Base-by-base conservation (phyloP, 2,113 vertebrate species). In the Phodopus roborovskii region DNA sequence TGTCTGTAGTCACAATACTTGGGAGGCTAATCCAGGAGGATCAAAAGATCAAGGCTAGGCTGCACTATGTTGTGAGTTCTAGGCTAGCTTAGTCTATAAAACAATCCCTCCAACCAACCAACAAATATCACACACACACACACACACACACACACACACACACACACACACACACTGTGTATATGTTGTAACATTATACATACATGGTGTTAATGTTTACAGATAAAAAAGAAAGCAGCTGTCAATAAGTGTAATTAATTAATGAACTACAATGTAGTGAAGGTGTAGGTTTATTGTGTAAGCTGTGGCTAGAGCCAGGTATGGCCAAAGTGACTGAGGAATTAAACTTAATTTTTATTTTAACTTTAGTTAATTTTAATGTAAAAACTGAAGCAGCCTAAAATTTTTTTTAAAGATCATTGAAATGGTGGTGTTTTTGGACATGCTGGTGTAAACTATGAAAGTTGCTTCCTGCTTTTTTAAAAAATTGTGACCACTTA, bases 321-420 rank as follows among this genome's bases (percentile, higher is more conserved):
- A 30, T 94, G 62, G 10, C 60, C 75, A 26, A 3, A 56, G 17
- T 50, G 36, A 71, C 53, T 74, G 22, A 92, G 33, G 26, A 96
- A 64, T 12, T 92, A n/a, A 71, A 68, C 56, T 96, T 96, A 92
- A 39, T 71, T 84, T 95, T 84, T 95, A n/a, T 90, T 78, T 94
- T 82, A 96, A 39, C 36, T 86, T 74, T 85, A 73, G 73, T 50
- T 71, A 88, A 91, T 77, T 66, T 94, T 73, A 91, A 50, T 77
- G 45, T 73, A 82, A 92, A 96, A 77, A 87, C 24, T 36, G 6
- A 92, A 96, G 62, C 68, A 79, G 4, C 68, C 42, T 85, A 68
- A 4, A 81, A 6, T 53, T n/a, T 53, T 48, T n/a, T 75, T 74
- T 45, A 45, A 62, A 33, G 16, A 19, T 75, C 60, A 50, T 81